Percentiles rank a stretch among this genome's conserved stretches.
Conservation (phyloP, 1,140 invertebrate genomes). For the Bombus soroeensis region DNA sequence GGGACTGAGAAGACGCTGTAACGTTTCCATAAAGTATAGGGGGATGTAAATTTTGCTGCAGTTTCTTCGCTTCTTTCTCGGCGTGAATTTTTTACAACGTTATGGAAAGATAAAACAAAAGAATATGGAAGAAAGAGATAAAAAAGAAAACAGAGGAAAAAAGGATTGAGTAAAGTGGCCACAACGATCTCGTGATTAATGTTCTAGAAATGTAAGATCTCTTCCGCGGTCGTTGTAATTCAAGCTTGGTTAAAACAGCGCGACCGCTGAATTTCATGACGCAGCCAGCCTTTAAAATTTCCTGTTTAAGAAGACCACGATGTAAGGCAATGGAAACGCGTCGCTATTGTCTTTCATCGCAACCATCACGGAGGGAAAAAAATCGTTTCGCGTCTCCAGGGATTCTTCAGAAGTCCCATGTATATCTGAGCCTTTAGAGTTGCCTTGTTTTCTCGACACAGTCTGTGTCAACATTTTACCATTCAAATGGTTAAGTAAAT, state of each 20-base stretch:
- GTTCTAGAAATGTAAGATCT: slow-evolving; percentile 19
- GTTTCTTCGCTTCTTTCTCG: neutral
- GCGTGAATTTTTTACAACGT: neutral
- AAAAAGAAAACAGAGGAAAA: neutral
- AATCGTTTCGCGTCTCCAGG: slow-evolving; percentile 38
- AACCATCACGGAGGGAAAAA: slow-evolving; percentile 24
- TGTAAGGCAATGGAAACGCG: slow-evolving; percentile 47
- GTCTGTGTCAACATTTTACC: neutral
- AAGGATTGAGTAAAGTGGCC: neutral
- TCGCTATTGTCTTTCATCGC: slow-evolving; percentile 38
- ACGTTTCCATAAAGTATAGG: slow-evolving; percentile 29
- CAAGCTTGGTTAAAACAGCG: neutral
- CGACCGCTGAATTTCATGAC: slow-evolving; percentile 25
- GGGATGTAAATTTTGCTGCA: slow-evolving; percentile 26
- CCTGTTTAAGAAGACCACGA: slow-evolving; percentile 30
- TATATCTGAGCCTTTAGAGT: slow-evolving; percentile 13
- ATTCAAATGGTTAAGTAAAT: neutral
- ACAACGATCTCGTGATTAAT: slow-evolving; percentile 25
- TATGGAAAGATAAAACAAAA: neutral
- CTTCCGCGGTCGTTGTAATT: neutral
- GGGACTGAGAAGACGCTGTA: slow-evolving; percentile 31
- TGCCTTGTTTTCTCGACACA: neutral
- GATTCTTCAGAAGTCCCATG: slow-evolving; percentile 1
- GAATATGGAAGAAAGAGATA: neutral
- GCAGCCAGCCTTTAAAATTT: slow-evolving; percentile 36